Evolutionary conservation across 1,140 invertebrate species (phyloP).

Genomic region (Anoplolepis gracilipes): DNA sequence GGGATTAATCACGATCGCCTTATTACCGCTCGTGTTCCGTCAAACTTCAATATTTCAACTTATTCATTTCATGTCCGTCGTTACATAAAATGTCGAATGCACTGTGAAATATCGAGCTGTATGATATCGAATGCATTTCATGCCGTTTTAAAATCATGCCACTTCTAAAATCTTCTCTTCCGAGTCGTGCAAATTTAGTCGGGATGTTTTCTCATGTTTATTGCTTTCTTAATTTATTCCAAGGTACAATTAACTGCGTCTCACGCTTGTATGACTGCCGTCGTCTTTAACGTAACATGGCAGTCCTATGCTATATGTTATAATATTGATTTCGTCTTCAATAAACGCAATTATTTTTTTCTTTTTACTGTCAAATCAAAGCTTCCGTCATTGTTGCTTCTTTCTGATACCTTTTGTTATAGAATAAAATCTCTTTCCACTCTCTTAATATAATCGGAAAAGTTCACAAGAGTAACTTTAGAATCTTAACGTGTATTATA

Average conservation of each 20-base stretch:
- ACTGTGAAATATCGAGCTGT: no score
- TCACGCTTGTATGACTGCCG: slow-evolving; percentile 27
- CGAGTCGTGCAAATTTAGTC: slow-evolving; percentile 48
- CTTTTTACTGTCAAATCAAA: slow-evolving; percentile 66
- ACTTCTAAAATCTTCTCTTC: background rate
- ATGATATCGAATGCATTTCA: background rate
- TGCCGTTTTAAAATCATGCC: slow-evolving; percentile 12
- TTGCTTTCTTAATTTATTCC: slow-evolving; percentile 58
- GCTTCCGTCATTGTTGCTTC: slow-evolving; percentile 63
- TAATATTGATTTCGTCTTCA: slow-evolving; percentile 33
- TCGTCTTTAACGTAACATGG: slow-evolving; percentile 43
- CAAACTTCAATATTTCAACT: slow-evolving; percentile 31
- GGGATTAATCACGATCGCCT: slow-evolving; percentile 10
- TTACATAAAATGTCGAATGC: slow-evolving; percentile 21
- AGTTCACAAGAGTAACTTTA: slow-evolving; percentile 67
- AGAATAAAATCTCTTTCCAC: slow-evolving; percentile 71
- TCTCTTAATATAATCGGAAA: slow-evolving; percentile 67
- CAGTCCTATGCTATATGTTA: slow-evolving; percentile 44
- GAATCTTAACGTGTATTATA: slow-evolving; percentile 61
- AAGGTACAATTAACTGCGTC: slow-evolving; percentile 57
- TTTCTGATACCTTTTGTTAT: slow-evolving; percentile 62
- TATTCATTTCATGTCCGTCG: slow-evolving; percentile 5
- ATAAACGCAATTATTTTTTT: slow-evolving; percentile 24
- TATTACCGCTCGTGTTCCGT: slow-evolving; percentile 47
- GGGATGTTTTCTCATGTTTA: slow-evolving; percentile 40